Evolutionary conservation across 2,888 invertebrate genomes (phyloP), one percentile per base, ranked within the genome.

Genomic region (Girardia tigrina): DNA sequence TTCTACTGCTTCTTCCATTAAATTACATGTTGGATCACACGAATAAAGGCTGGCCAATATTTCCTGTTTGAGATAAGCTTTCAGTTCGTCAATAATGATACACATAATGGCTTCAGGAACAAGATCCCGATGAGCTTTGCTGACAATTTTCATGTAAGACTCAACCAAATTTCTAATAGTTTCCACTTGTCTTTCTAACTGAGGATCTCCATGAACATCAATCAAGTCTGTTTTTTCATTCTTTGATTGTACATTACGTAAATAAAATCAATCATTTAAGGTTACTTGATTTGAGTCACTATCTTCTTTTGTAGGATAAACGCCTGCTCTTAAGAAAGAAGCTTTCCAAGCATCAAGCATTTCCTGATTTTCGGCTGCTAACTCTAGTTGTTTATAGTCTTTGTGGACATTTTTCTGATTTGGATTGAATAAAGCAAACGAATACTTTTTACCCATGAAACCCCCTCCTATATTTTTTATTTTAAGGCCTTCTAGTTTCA

Each of bases 281-380:
- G n/a, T n/a, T n/a, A n/a, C n/a, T n/a, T n/a, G n/a, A 16, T 72
- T 29, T 20, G 29, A 42, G 1, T 26, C 26, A 23, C n/a, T n/a
- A n/a, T n/a, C n/a, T n/a, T 80, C 89, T 84, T 95, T 94, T 85
- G 99, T 98, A 0, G 98, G 98, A 86, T 99, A 99, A 69, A 99
- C 98, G 71, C 98, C 99, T 76, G 98, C 98, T 79, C 98, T 89
- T 29, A 99, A 88, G 87, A 99, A 95, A 6, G 97, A 98, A 0
- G 98, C 98, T 86, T 98, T 98, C 98, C 97, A 98, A 16, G 94
- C 94, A 84, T 98, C 98, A 16, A 97, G 92, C 80, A 94, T 94
- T 82, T 95, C 95, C 82, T 92, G 91, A 74, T 90, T 94, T 85
- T 95, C 95, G 82, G 95, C 95, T 77, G 95, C 95, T 83, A 99